Evolutionary conservation across 2,888 invertebrate genomes (phyloP).

Genomic region (Spodoptera picta): DNA sequence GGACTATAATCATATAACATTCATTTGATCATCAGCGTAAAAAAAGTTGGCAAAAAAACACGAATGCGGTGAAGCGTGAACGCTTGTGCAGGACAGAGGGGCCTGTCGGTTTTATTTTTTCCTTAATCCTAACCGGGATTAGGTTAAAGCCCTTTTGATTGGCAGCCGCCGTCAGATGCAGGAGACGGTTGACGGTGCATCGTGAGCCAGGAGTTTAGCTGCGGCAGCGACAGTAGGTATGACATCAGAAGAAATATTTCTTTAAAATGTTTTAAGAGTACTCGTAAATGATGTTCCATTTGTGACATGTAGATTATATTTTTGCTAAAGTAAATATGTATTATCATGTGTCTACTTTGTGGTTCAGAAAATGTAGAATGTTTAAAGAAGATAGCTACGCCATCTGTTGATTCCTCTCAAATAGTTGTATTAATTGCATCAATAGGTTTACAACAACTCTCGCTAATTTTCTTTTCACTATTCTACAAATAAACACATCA

Average conservation of each 20-base stretch:
- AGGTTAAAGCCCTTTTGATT: slow-evolving; percentile 87
- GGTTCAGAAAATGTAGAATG: too few relatives aligned
- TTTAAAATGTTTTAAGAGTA: not conserved
- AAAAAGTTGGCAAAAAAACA: slow-evolving; percentile 47
- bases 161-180: slow-evolving; percentile 87
- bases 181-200: slow-evolving; percentile 61
- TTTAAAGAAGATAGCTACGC: too few relatives aligned
- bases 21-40: slow-evolving; percentile 19
- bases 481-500: too few relatives aligned
- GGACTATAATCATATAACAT: slow-evolving; percentile 44
- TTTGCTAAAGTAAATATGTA: too few relatives aligned
- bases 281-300: too few relatives aligned
- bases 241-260: slow-evolving; percentile 3
- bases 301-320: too few relatives aligned
- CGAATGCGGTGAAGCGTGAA: slow-evolving; percentile 82
- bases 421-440: too few relatives aligned
- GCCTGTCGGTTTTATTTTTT: slow-evolving; percentile 84
- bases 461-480: too few relatives aligned
- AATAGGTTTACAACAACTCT: too few relatives aligned
- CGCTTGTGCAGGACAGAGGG: slow-evolving; percentile 85
- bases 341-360: too few relatives aligned
- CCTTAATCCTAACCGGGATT: slow-evolving; percentile 87
- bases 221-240: slow-evolving; percentile 20
- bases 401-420: too few relatives aligned
- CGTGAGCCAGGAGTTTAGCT: slow-evolving; percentile 61